Evolutionary conservation across 2,888 invertebrate genomes (phyloP).

Genomic region (Apamea crenata): DNA sequence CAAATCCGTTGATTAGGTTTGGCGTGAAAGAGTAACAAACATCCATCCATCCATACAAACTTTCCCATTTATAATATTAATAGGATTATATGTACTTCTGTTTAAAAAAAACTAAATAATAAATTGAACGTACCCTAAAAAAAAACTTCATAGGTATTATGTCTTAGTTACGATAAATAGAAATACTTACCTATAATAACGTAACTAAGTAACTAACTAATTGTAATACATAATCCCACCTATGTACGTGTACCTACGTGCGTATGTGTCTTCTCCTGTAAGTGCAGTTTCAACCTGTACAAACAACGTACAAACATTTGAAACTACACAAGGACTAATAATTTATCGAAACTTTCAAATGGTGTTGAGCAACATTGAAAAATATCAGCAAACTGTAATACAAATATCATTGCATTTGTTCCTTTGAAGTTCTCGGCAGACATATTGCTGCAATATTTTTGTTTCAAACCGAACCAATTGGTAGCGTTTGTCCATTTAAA

Average conservation of each 20-base stretch:
- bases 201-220: too few relatives aligned
- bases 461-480: slow-evolving; percentile 16
- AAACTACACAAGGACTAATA: slow-evolving; percentile 40
- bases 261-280: background rate
- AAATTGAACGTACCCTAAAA: too few relatives aligned
- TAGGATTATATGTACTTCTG: too few relatives aligned
- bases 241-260: too few relatives aligned
- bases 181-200: too few relatives aligned
- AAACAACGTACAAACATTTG: slow-evolving; percentile 14
- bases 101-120: too few relatives aligned
- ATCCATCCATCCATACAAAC: too few relatives aligned
- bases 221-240: too few relatives aligned
- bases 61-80: too few relatives aligned
- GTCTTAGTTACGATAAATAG: slow-evolving; percentile 8
- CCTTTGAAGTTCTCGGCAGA: slow-evolving; percentile 26
- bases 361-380: slow-evolving; percentile 52
- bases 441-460: slow-evolving; percentile 44
- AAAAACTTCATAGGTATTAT: background rate
- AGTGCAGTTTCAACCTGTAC: slow-evolving; percentile 17
- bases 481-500: background rate
- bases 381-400: slow-evolving; percentile 49
- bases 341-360: slow-evolving; percentile 48
- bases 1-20: too few relatives aligned
- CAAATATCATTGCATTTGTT: slow-evolving; percentile 59
- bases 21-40: too few relatives aligned